These are phyloP conservation scores for Atlantisia rogersi DNA, from an alignment of 2,113 vertebrate genomes.

Conservation along the genomic window DNA sequence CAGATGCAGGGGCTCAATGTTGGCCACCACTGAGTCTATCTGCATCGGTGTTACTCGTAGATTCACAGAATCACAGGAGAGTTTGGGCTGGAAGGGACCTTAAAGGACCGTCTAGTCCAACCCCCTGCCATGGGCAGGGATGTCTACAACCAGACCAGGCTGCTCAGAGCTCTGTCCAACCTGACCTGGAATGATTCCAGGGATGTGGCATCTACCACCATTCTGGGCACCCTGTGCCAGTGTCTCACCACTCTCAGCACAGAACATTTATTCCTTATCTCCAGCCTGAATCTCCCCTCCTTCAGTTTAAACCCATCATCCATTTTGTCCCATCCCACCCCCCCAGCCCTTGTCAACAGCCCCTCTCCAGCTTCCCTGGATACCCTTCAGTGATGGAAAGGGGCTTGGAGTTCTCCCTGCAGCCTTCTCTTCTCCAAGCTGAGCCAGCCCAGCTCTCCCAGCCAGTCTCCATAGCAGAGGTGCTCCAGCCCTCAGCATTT, in stretches of 20 bases:
- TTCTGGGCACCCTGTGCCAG: too few species aligned
- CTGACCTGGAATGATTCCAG: background rate
- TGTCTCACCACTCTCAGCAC: too few species aligned
- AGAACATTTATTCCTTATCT: too few species aligned
- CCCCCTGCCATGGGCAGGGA: background rate
- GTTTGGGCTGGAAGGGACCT: background rate
- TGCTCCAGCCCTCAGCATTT: background rate
- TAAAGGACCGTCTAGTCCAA: accelerated
- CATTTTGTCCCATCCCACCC: accelerated
- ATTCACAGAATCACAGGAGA: accelerated
- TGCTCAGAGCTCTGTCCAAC: accelerated
- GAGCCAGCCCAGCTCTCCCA: background rate
- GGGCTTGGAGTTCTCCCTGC: accelerated
- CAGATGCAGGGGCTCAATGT: background rate
- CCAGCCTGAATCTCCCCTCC: too few species aligned
- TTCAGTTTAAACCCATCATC: too few species aligned
- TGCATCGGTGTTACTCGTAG: background rate
- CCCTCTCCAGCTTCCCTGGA: too few species aligned
- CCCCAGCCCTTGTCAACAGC: background rate
- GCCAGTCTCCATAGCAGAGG: background rate
- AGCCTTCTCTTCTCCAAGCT: background rate
- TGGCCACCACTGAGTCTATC: background rate
- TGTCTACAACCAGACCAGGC: accelerated
- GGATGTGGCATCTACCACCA: too few species aligned
- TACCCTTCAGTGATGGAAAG: accelerated